Percentiles rank a stretch among this genome's conserved stretches.
phyloP scores from a whole-genome alignment of 53 echinoderm and acorn worm genomes.

The Echinometra lucunter region DNA sequence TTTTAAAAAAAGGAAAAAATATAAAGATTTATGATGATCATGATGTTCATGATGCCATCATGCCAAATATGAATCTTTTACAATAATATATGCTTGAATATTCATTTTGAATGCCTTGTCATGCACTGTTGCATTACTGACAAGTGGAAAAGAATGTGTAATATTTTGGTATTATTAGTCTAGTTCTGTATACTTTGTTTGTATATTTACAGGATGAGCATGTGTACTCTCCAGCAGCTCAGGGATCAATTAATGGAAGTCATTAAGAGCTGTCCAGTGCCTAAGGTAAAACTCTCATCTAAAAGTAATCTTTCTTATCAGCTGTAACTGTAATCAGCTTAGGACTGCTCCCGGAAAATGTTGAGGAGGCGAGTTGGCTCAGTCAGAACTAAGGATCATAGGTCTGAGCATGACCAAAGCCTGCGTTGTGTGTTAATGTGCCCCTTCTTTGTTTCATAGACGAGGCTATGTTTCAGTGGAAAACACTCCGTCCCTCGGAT shows the following conservation, averaged over 20 bases:
- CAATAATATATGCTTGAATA: neutral
- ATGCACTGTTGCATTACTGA: neutral
- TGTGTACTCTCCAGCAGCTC: slow-evolving; percentile 84
- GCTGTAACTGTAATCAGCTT: too few relatives aligned
- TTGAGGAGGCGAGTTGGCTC: too few relatives aligned
- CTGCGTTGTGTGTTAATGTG: too few relatives aligned
- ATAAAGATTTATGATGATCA: neutral
- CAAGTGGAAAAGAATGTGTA: neutral
- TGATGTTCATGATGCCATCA: neutral
- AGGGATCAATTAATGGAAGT: slow-evolving; percentile 84
- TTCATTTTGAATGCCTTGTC: too few relatives aligned
- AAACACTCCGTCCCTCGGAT: too few relatives aligned
- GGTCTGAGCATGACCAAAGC: too few relatives aligned
- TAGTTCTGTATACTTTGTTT: neutral
- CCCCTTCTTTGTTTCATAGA: too few relatives aligned
- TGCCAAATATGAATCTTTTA: neutral
- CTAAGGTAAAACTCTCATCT: slow-evolving; percentile 79
- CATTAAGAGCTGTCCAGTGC: slow-evolving; percentile 78
- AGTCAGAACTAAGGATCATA: too few relatives aligned
- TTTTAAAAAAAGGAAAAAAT: neutral
- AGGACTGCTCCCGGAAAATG: too few relatives aligned
- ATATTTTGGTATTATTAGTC: neutral
- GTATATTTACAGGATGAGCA: slow-evolving; percentile 74
- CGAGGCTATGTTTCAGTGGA: too few relatives aligned
- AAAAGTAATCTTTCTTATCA: neutral